Evolutionary conservation across 2,797 vertebrate species (phyloP).

Genomic region (Labroides dimidiatus): DNA sequence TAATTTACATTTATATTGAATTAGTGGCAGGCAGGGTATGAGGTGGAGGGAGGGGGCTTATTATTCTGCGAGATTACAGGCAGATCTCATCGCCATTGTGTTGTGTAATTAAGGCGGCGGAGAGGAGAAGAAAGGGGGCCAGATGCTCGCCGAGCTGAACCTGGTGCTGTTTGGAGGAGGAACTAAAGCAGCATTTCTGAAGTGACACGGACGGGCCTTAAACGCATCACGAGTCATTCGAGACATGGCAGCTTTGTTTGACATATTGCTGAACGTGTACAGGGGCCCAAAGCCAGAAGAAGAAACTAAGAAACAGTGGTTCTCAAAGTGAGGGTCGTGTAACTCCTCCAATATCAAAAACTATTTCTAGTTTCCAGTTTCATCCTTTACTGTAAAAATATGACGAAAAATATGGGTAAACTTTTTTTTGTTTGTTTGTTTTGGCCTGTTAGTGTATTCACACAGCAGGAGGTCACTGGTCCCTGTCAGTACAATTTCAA

Average conservation of each 20-base stretch:
- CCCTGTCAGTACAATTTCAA: no score
- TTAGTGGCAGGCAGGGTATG: constrained; percentile 80
- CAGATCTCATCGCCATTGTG: constrained; percentile 86
- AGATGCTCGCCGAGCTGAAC: constrained; percentile 81
- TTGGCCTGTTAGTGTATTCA: no score
- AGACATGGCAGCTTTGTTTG: constrained; percentile 43
- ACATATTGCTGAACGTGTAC: constrained; percentile 21
- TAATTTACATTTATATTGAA: constrained; percentile 91
- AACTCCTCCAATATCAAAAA: not conserved
- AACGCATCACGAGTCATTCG: constrained; percentile 57
- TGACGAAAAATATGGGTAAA: no score
- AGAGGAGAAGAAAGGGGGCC: constrained; percentile 80
- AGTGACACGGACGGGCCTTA: constrained; percentile 48
- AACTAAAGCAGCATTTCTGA: constrained; percentile 57
- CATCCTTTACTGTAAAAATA: no score
- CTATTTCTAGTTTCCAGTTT: not conserved
- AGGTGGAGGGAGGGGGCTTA: constrained; percentile 60
- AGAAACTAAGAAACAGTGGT: no score
- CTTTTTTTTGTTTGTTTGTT: no score
- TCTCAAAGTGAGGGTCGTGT: no score
- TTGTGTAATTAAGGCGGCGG: constrained; percentile 85
- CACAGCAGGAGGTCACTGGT: no score
- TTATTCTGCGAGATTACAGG: constrained; percentile 85
- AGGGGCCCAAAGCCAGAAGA: not conserved
- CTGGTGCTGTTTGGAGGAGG: constrained; percentile 72